Conservation (phyloP, 2,888 invertebrate species). For the Coenonympha glycerion region DNA sequence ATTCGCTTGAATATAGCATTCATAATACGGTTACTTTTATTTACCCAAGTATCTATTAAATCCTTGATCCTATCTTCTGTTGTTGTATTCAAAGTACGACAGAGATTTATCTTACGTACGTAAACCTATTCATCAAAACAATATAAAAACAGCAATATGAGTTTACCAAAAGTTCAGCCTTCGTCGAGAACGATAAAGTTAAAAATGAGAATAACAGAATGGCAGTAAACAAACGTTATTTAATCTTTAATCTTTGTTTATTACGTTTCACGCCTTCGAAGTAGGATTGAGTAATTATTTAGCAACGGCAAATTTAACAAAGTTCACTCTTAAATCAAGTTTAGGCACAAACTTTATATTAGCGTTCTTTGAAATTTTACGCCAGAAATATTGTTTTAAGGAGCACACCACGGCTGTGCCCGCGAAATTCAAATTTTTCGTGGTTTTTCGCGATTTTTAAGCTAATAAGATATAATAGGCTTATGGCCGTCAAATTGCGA, state of each 20-base stretch:
- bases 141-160: not conserved
- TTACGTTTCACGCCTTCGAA: slow-evolving; percentile 1
- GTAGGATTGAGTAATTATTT: not conserved
- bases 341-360: not conserved
- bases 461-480: no score
- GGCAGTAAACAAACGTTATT: not conserved
- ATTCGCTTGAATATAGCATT: slow-evolving; percentile 1
- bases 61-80: not conserved
- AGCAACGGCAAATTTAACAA: not conserved
- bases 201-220: not conserved
- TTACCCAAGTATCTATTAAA: no score
- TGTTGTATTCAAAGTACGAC: not conserved
- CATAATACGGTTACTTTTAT: not conserved
- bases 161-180: not conserved
- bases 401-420: no score
- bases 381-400: not conserved
- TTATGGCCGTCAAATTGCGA: no score
- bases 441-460: no score
- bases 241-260: not conserved
- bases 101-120: not conserved
- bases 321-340: not conserved
- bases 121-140: not conserved
- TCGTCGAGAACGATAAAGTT: not conserved
- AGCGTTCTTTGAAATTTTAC: not conserved
- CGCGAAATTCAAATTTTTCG: no score